Conservation (phyloP, 2,797 vertebrate genomes). For the Propithecus deckenii region DNA sequence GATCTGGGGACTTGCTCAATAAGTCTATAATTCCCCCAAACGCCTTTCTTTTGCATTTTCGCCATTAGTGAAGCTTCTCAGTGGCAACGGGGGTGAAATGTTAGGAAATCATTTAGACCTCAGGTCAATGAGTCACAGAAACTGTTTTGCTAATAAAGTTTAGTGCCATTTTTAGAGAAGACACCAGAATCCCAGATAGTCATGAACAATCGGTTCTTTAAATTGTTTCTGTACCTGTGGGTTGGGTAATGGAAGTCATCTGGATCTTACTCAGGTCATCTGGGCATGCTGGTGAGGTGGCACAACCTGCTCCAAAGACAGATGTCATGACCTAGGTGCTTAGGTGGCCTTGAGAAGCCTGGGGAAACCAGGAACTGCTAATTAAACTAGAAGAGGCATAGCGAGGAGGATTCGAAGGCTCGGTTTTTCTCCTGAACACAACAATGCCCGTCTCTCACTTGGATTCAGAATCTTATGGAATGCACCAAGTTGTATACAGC, state of each 20-base stretch:
- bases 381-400: accelerated
- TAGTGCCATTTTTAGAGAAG: neutral
- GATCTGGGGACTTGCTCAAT: neutral
- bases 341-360: neutral
- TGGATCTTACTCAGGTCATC: neutral
- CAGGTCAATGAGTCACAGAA: conserved; percentile 14
- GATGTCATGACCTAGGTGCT: neutral
- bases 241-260: neutral
- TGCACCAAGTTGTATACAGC: neutral
- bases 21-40: neutral
- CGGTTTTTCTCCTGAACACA: neutral
- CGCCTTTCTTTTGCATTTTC: neutral
- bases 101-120: conserved; percentile 9
- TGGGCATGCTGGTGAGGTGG: neutral
- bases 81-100: neutral
- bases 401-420: neutral
- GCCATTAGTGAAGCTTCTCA: neutral
- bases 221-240: neutral
- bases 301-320: neutral
- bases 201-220: neutral
- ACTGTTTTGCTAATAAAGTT: neutral
- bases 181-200: neutral
- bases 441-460: neutral
- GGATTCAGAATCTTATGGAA: neutral
- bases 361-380: neutral